These are phyloP conservation scores for Aphidius ervi DNA, from an alignment of 1,140 invertebrate species.

Conservation along the genomic window DNA sequence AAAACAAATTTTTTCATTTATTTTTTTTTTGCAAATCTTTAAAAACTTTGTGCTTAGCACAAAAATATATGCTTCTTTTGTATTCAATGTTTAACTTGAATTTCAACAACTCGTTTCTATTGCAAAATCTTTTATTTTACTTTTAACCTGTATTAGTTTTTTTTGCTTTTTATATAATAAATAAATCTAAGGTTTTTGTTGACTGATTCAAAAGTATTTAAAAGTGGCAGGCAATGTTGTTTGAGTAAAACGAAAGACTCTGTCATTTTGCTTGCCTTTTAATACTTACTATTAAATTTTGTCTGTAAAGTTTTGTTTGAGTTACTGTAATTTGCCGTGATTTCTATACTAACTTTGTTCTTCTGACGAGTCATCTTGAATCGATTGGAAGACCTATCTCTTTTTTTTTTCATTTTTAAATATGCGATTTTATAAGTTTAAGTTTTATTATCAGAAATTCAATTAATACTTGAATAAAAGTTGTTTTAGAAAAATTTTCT, in stretches of 20 bases:
- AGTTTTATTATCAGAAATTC: too few relatives aligned
- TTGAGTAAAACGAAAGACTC: neutral
- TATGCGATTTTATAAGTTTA: too few relatives aligned
- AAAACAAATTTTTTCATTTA: too few relatives aligned
- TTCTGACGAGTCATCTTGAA: too few relatives aligned
- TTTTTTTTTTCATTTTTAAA: too few relatives aligned
- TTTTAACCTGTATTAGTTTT: slow-evolving; percentile 24
- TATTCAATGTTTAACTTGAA: slow-evolving; percentile 40
- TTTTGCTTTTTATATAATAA: neutral
- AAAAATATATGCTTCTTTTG: slow-evolving; percentile 17
- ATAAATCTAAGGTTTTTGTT: neutral
- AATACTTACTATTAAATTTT: slow-evolving; percentile 17
- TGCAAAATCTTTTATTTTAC: slow-evolving; percentile 38
- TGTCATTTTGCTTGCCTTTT: slow-evolving; percentile 10
- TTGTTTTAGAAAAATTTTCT: too few relatives aligned
- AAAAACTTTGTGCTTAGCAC: neutral
- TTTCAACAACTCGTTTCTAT: slow-evolving; percentile 33
- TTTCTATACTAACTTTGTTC: neutral
- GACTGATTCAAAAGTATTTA: slow-evolving; percentile 17
- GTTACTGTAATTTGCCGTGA: slow-evolving; percentile 12
- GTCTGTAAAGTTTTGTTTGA: slow-evolving; percentile 16
- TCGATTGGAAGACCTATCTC: too few relatives aligned
- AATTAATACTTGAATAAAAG: too few relatives aligned
- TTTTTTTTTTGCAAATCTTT: too few relatives aligned
- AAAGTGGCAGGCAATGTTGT: slow-evolving; percentile 16